Evolutionary conservation across 2,888 invertebrate genomes (phyloP).

Genomic region (Acrobasis suavella): DNA sequence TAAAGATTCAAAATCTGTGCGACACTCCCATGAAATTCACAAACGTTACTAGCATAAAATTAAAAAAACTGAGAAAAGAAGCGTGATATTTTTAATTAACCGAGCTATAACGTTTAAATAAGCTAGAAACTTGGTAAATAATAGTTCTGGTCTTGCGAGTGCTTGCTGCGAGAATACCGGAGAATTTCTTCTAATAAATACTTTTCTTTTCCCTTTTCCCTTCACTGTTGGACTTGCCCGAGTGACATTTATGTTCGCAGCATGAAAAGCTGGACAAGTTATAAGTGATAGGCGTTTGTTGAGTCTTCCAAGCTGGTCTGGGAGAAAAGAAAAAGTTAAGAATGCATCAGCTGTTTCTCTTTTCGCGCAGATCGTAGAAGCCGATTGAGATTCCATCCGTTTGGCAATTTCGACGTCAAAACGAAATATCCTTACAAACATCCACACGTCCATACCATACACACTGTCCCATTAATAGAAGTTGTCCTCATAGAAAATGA

Average conservation of each 20-base stretch:
- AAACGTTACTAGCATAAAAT: no score
- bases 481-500: no score
- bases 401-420: no score
- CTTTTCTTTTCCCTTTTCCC: neutral
- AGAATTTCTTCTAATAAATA: constrained; percentile 5
- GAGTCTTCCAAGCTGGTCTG: neutral
- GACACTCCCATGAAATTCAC: no score
- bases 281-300: constrained; percentile 11
- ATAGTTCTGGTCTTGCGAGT: neutral
- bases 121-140: constrained; percentile 13
- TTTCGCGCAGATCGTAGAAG: no score
- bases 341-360: no score
- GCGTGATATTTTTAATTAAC: neutral
- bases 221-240: constrained; percentile 11
- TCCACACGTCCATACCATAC: no score
- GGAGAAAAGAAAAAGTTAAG: no score
- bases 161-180: neutral
- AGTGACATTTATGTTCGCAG: constrained; percentile 29
- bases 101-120: neutral
- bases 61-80: neutral
- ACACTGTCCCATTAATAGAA: no score
- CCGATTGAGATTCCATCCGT: no score
- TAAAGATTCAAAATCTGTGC: no score
- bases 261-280: constrained; percentile 13
- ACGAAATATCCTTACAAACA: no score